These are phyloP conservation scores for Lanius collurio DNA, from an alignment of 2,113 vertebrate genomes.

Conservation along the genomic window DNA sequence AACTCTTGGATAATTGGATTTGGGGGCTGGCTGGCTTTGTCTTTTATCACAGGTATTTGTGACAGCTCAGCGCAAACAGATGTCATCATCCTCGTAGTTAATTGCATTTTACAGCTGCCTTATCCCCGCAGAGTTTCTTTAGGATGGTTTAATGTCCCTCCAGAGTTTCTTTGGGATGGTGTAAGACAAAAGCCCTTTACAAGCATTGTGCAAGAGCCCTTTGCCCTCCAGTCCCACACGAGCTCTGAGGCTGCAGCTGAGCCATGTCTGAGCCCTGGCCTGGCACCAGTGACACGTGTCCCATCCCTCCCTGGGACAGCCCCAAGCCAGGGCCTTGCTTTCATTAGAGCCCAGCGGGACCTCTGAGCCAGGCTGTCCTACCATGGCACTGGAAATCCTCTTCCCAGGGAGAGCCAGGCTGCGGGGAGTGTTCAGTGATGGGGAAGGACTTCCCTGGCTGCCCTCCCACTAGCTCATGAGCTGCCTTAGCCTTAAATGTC, in stretches of 20 bases:
- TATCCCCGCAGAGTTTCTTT: not conserved
- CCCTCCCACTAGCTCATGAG: not conserved
- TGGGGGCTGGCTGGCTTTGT: slow-evolving; percentile 2
- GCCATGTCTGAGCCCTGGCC: not conserved
- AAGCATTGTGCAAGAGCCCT: not conserved
- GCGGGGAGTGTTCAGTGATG: not conserved
- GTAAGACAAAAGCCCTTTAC: not conserved
- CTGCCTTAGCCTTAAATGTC: slow-evolving; percentile 1
- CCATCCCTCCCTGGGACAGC: not conserved
- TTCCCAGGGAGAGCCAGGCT: not conserved
- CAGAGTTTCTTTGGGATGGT: not conserved
- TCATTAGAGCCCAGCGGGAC: not conserved
- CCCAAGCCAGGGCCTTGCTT: not conserved
- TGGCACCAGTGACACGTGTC: not conserved
- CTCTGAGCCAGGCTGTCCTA: not conserved
- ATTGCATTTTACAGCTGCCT: not conserved
- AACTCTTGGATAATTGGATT: not conserved
- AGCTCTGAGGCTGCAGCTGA: not conserved
- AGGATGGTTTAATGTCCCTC: not conserved
- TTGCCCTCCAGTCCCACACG: not conserved
- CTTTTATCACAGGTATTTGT: not conserved
- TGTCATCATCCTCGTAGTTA: not conserved
- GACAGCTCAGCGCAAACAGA: not conserved
- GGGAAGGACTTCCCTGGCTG: not conserved
- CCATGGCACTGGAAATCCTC: not conserved